Evolutionary conservation across 2,113 vertebrate genomes (phyloP), one percentile per base, ranked within the genome.

Genomic region (Parotia lawesii): DNA sequence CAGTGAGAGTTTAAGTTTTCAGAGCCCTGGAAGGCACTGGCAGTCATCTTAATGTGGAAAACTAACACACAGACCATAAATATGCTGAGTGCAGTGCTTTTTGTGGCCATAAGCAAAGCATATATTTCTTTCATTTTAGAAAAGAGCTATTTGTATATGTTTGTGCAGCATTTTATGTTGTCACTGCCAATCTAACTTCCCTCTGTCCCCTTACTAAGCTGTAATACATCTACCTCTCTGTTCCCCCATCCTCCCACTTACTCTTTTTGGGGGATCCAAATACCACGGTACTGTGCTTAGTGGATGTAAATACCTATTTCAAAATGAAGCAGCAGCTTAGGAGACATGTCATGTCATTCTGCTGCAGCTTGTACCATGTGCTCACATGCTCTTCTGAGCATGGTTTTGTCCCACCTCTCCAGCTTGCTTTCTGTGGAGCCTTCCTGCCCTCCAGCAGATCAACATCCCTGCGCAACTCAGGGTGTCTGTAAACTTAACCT

Each of bases 21-120:
- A 96, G 81, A 94, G 37, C 37, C 88, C 96, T 93, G 80, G 85
- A 96, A 96, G 89, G 91, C 90, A 91, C 64, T 87, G 78, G 70
- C 48, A 67, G 70, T 95, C 82, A 70, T 96, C 51, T 96, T 95
- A 76, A 75, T 82, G 75, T 65, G 64, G 85, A 91, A 95, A 91
- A 87, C 87, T 93, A 94, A 87, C 8, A 62, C 64, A 8, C 11
- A 25, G 42, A 57, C 75, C 69, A 51, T 77, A 75, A 95, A 90
- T 93, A 88, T 88, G 87, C 83, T 81, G 85, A 94, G 29, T 65
- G 53, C 60, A 74, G 65, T 60, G 50, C 50, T 93, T 95, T 93
- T 50, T 0, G 2, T 91, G 77, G 73, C 93, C 64, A 35, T 86
- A 47, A 91, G 75, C 66, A 64, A 88, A 94, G 86, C 69, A 48